These are phyloP conservation scores for Amazona guildingii DNA, from an alignment of 2,113 vertebrate species.

Conservation along the genomic window DNA sequence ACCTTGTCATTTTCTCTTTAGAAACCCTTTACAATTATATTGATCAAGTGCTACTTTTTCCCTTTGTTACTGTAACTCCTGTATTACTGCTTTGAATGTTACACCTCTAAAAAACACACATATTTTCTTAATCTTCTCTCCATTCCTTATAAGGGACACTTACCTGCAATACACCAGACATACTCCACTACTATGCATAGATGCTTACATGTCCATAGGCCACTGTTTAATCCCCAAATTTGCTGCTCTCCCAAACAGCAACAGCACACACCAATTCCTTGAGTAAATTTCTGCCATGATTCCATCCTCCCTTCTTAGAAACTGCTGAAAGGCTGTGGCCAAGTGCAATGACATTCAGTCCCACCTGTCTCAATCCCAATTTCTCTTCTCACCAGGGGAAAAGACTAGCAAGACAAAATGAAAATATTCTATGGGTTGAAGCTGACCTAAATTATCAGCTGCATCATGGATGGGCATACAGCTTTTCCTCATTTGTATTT, in stretches of 20 bases:
- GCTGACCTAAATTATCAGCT: neutral
- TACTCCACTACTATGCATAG: neutral
- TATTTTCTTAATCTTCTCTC: neutral
- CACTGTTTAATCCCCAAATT: neutral
- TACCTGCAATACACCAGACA: neutral
- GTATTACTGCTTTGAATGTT: neutral
- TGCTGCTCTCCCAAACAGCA: neutral
- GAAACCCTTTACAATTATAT: neutral
- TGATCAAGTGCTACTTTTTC: neutral
- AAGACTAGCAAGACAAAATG: neutral
- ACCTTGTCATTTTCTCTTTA: neutral
- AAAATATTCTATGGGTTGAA: neutral
- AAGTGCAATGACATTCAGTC: neutral
- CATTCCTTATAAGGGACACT: neutral
- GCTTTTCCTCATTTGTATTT: neutral
- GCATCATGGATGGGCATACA: neutral
- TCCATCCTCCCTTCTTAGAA: neutral
- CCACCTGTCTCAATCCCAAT: neutral
- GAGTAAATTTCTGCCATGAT: neutral
- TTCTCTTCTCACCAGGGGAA: neutral
- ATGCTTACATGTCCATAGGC: neutral
- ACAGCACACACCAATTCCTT: neutral
- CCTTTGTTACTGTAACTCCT: neutral
- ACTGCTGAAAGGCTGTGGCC: neutral
- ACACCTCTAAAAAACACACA: neutral